These are phyloP conservation scores for Papilio demoleus DNA, from an alignment of 2,888 invertebrate species.

Conservation along the genomic window DNA sequence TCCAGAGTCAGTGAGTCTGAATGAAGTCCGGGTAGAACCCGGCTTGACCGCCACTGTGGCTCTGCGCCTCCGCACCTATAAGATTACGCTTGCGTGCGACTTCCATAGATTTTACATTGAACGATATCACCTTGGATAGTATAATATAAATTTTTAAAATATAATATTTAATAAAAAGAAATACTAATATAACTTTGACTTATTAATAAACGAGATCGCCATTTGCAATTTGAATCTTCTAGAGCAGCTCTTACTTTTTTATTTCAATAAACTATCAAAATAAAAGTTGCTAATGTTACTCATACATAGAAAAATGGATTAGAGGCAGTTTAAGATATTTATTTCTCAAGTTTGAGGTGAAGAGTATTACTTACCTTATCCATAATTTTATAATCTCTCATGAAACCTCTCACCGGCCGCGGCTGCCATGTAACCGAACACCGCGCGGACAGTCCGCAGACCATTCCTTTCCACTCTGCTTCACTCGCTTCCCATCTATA, in stretches of 20 bases:
- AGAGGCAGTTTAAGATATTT: no score
- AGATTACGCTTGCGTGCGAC: conserved; percentile 60
- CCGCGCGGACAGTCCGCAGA: conserved; percentile 64
- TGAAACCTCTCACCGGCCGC: conserved; percentile 47
- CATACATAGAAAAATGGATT: no score
- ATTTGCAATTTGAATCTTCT: no score
- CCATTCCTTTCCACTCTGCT: conserved; percentile 66
- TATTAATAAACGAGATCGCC: no score
- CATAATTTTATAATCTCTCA: conserved; percentile 41
- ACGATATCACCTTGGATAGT: conserved; percentile 1
- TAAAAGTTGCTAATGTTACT: no score
- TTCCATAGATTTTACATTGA: conserved; percentile 33
- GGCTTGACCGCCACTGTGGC: conserved; percentile 66
- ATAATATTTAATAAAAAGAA: no score
- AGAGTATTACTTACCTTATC: background rate
- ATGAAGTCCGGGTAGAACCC: conserved; percentile 56
- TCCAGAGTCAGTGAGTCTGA: conserved; percentile 61
- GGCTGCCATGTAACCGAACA: conserved; percentile 67
- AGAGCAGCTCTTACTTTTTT: no score
- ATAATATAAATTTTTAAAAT: background rate
- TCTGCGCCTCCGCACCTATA: conserved; percentile 56
- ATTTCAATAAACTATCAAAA: no score
- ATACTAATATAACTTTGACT: no score
- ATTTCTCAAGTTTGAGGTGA: no score
- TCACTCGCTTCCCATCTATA: conserved; percentile 69